Conservation (phyloP, 2,797 vertebrate species). For the Luscinia luscinia region DNA sequence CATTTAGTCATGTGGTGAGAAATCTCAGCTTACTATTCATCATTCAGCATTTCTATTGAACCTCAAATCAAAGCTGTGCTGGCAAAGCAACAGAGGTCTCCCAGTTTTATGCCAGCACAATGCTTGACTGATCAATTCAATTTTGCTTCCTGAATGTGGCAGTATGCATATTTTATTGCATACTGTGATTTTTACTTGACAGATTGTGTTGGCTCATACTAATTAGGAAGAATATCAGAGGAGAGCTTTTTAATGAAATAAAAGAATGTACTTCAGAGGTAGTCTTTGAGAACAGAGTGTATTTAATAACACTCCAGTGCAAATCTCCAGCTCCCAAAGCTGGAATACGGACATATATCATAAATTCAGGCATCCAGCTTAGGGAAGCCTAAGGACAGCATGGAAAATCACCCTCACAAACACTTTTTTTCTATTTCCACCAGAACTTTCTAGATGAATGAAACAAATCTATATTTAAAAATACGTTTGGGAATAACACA, state of each 20-base stretch:
- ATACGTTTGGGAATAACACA: not conserved
- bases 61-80: slow-evolving; percentile 19
- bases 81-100: slow-evolving; percentile 26
- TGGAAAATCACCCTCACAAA: not conserved
- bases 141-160: slow-evolving; percentile 19
- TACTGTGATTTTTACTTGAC: slow-evolving; percentile 25
- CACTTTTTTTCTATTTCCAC: not conserved
- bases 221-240: slow-evolving; percentile 6
- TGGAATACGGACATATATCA: not conserved
- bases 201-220: slow-evolving; percentile 2
- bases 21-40: slow-evolving; percentile 20
- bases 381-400: not conserved
- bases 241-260: slow-evolving; percentile 21
- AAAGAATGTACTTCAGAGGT: not conserved
- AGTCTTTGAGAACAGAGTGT: not conserved
- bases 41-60: slow-evolving; percentile 37
- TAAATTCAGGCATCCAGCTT: not conserved
- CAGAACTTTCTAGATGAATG: not conserved
- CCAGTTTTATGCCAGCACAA: not conserved
- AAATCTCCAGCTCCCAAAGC: not conserved
- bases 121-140: slow-evolving; percentile 51
- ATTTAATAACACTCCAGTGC: not conserved
- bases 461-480: not conserved
- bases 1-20: not conserved
- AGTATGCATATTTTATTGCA: slow-evolving; percentile 13